Base-by-base conservation (phyloP, 2,888 invertebrate genomes). In the Drosophila mayaguana region DNA sequence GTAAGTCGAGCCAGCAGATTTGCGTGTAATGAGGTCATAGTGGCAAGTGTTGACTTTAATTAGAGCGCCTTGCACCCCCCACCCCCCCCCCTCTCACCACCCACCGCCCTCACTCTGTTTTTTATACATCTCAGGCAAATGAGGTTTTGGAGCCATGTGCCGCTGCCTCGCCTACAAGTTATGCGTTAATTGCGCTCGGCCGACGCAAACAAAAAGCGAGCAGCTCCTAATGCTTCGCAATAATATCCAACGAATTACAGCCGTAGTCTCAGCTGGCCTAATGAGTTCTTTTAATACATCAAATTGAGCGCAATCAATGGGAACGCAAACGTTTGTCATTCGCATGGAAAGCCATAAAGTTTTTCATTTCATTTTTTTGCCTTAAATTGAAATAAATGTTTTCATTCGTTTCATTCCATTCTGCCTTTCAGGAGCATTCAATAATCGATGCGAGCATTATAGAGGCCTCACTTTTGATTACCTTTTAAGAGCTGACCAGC, bases 1-100 rank as follows among this genome's bases (percentile, higher is more conserved):
- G 78, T 74, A 78, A 78, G 66, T 62, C 64, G 57, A 78, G 68
- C 69, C 71, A 53, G 76, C 83, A 83, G 83, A 86, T 89, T 87
- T 82, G 80, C 73, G 75, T 77, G 76, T 89, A 86, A 86, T 87
- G 89, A 86, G 89, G 88, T 89, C 86, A 81, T 84, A 82, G 75
- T 78, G 77, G 77, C 85, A 78, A 87, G 86, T 89, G 89, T 86
- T 89, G 88, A 85, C 86, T 86, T 86, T 86, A 86, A 86, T 86
- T 86, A 86, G 88, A 77, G 81, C 66, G 68, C 71, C 71, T 51
- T 59, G 56, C 7, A 0, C 11, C 25, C 59, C 45, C 55, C 36
- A 14, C 51, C 8, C n/a, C 2, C n/a, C 60, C 16, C 40, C 9
- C 46, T 20, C 14, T 20, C 4, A 0, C 25, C 1, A n/a, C n/a